Base-by-base conservation (phyloP, 2,888 invertebrate species). In the Drosophila incognita region DNA sequence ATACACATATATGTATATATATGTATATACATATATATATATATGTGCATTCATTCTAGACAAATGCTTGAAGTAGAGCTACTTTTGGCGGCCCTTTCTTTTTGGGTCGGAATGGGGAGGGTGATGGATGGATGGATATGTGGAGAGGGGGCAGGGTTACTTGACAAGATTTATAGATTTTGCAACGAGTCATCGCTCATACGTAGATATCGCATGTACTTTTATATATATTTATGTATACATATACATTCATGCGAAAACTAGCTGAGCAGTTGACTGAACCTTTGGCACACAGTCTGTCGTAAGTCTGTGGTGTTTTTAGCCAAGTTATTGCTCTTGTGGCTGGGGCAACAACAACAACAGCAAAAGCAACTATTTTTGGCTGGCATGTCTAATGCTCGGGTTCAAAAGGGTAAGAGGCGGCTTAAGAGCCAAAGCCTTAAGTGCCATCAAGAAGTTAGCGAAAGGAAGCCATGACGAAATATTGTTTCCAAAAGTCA, bases 131-230 rank as follows among this genome's bases (percentile, higher is more conserved):
- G 24, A 24, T 46, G 24, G 46, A 24, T 24, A 8, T 24, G 24
- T 46, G 8, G 8, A 24, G 15, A 15, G 15, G 15, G 4, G 13
- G 21, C 8, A 24, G 15, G 24, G 46, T n/a, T 24, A 52, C 56
- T 64, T 73, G 71, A 58, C 75, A 87, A 87, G 87, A 86, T 86
- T 86, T 86, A 86, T 87, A 76, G 77, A 84, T 82, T 71, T 84
- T 76, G 70, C 68, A 73, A 61, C 69, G 71, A 82, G 73, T 76
- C 87, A 81, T 84, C 84, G 78, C 69, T 76, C 74, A 78, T 71
- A 73, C 52, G 60, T 61, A 42, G 64, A 51, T 40, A 27, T 48
- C n/a, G 51, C 35, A 57, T 76, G 67, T 67, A 71, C n/a, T 38
- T 27, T 24, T 24, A 46, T 15, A 4, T 46, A 24, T 24, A 46